These are phyloP conservation scores for Aleiodes testaceus DNA, from an alignment of 2,888 invertebrate genomes.

Conservation along the genomic window DNA sequence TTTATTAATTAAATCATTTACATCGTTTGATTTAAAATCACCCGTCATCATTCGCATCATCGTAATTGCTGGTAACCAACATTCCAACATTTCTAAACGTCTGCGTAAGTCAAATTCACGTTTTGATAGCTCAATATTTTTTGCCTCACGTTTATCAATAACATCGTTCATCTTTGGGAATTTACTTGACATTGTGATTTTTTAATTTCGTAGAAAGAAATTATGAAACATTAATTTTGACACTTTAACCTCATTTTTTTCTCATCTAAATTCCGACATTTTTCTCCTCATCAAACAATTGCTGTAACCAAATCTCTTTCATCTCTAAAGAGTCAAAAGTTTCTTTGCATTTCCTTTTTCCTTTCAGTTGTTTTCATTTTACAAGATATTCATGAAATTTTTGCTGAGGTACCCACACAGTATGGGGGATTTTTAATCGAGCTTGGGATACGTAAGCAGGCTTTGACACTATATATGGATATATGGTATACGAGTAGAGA, in stretches of 20 bases:
- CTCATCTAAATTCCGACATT: not conserved
- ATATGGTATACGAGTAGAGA: not conserved
- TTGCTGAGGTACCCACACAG: too few species aligned
- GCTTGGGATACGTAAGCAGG: constrained; percentile 22
- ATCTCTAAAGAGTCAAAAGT: too few species aligned
- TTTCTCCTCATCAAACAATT: not conserved
- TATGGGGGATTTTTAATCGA: constrained; percentile 7
- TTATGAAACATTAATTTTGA: not conserved
- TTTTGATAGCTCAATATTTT: constrained; percentile 74
- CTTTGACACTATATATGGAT: not conserved
- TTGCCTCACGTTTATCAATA: constrained; percentile 76
- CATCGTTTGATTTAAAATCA: constrained; percentile 44
- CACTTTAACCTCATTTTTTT: not conserved
- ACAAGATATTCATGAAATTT: too few species aligned
- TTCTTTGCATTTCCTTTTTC: too few species aligned
- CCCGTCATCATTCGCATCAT: constrained; percentile 73
- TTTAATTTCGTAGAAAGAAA: not conserved
- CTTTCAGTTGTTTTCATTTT: too few species aligned
- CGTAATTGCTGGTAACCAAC: constrained; percentile 77
- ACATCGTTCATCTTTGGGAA: constrained; percentile 65
- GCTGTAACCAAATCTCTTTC: too few species aligned
- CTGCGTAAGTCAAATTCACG: constrained; percentile 74
- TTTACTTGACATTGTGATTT: constrained; percentile 22
- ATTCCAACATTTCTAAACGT: constrained; percentile 77
- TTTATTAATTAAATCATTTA: constrained; percentile 56